These are phyloP conservation scores for Melanotaenia duboulayi DNA, from an alignment of 2,113 vertebrate genomes.

Conservation along the genomic window DNA sequence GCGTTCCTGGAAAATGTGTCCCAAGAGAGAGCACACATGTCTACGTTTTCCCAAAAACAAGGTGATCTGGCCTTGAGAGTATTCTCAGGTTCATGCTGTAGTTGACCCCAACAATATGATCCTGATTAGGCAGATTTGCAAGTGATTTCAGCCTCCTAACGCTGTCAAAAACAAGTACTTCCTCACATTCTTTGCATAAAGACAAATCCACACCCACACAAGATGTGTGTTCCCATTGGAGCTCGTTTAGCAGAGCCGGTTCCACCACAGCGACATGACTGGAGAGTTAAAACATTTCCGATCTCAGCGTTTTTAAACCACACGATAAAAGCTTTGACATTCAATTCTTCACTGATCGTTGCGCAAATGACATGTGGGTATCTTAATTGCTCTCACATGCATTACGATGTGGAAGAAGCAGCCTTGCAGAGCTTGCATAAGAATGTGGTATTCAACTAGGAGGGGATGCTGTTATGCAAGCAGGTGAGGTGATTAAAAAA, in stretches of 20 bases:
- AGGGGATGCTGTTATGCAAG: background rate
- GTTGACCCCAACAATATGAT: conserved; percentile 62
- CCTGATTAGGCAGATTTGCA: conserved; percentile 66
- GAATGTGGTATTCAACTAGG: background rate
- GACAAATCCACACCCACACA: conserved; percentile 36
- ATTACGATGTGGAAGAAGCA: background rate
- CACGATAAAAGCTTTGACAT: conserved; percentile 55
- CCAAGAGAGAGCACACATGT: conserved; percentile 33
- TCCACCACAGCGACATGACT: conserved; percentile 54
- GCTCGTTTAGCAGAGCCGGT: conserved; percentile 34
- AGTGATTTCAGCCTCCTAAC: conserved; percentile 45
- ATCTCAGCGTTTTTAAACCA: conserved; percentile 60
- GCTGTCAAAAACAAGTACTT: conserved; percentile 55
- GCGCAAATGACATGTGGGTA: conserved; percentile 35
- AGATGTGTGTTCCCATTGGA: conserved; percentile 22
- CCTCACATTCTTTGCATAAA: conserved; percentile 43
- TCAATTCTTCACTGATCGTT: conserved; percentile 35
- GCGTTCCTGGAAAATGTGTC: conserved; percentile 34
- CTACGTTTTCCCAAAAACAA: conserved; percentile 8
- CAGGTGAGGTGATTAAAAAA: conserved; percentile 17
- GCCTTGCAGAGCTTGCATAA: background rate
- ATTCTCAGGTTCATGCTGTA: conserved; percentile 37
- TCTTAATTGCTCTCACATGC: conserved; percentile 48
- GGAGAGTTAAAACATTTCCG: conserved; percentile 64
- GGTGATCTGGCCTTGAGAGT: conserved; percentile 38